Evolutionary conservation across 2,888 invertebrate species (phyloP), one percentile per base, ranked within the genome.

Genomic region (Andrena chrysosceles): DNA sequence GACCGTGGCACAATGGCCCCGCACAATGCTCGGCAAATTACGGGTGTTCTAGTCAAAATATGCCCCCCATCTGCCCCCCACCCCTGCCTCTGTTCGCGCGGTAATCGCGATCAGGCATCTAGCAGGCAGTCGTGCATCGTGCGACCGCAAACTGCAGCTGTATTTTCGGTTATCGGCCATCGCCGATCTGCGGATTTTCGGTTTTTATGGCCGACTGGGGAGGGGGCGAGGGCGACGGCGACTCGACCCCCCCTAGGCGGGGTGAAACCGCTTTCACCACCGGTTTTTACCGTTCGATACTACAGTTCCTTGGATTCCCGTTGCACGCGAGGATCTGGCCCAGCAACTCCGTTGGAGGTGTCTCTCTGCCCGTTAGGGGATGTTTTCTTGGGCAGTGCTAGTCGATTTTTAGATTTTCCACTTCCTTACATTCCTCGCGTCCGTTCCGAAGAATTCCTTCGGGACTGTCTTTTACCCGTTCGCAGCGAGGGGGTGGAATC

Each of bases 91-190:
- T 64, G 60, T 62, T 78, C 63, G 59, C 64, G 63, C 67, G 77
- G 79, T 77, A 89, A 89, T 91, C 91, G 87, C 85, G 85, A 87
- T 83, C 88, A 81, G 79, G 81, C 88, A 91, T 91, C 91, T 90
- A 87, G 56, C 84, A 85, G 81, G 76, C 84, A 76, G 71, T 42
- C 81, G 89, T 77, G 85, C 86, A 86, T 85, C 90, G 93, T 91
- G 90, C 87, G 90, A 92, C 93, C 93, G 89, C 93, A 93, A 92
- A 92, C 93, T 91, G 90, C 91, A 93, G 93, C 93, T 93, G 93
- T 92, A 91, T 93, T 93, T 93, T 92, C 90, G 91, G 89, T 92
- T 93, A 93, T 93, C 93, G 89, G 79, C 84, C 87, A 92, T 92
- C 89, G 83, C 91, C 92, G 93, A 93, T 93, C 93, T 91, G 91